Evolutionary conservation across 2,888 invertebrate genomes (phyloP).

Genomic region (Halictus quadricinctus): DNA sequence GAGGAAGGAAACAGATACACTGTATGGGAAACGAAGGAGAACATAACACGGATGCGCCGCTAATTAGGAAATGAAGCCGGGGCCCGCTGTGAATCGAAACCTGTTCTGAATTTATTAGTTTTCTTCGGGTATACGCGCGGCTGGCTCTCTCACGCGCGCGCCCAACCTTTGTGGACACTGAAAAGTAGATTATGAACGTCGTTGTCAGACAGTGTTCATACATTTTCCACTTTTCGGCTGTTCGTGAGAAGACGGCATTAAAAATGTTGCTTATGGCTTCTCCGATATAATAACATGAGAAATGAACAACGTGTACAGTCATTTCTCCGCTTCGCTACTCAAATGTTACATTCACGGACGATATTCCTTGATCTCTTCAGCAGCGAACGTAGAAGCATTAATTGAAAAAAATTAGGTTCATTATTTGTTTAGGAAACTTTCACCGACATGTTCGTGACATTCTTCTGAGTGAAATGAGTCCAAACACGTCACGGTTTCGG

Average conservation of each 20-base stretch:
- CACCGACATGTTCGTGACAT: no score
- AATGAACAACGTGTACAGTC: not conserved
- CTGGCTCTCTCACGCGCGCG: not conserved
- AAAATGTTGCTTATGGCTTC: not conserved
- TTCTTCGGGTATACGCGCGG: not conserved
- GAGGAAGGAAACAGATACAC: not conserved
- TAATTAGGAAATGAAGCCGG: constrained; percentile 11
- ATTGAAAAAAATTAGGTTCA: no score
- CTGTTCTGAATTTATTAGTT: constrained; percentile 12
- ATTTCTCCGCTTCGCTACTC: not conserved
- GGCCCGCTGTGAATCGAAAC: not conserved
- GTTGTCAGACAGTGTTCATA: not conserved
- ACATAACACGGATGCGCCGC: not conserved
- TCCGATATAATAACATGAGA: not conserved
- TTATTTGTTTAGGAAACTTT: no score
- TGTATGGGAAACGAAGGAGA: not conserved
- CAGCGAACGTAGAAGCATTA: no score
- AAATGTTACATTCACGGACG: no score
- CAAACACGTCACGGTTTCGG: no score
- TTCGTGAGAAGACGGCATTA: not conserved
- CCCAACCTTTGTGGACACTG: not conserved
- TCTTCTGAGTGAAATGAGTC: no score
- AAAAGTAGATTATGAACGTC: not conserved
- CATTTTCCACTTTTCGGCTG: not conserved
- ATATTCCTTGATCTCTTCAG: no score